Percentiles rank a stretch among this genome's conserved stretches.
These are phyloP conservation scores for Synanceia verrucosa DNA, from an alignment of 2,797 vertebrate species.

Conservation along the genomic window DNA sequence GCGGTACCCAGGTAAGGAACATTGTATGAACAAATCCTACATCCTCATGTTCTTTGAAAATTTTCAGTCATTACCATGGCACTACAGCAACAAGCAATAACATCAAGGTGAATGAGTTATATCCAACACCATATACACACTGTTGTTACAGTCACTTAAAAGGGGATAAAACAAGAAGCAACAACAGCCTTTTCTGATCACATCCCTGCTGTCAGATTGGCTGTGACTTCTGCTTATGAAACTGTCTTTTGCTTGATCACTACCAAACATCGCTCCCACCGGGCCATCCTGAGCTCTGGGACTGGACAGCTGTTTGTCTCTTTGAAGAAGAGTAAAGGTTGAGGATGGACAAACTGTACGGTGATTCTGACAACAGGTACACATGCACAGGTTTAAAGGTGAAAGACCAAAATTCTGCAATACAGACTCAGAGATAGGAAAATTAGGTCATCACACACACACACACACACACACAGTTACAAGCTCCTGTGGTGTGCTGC, in stretches of 20 bases:
- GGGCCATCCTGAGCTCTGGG: constrained; percentile 1
- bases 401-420: constrained; percentile 6
- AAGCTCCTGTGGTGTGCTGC: not conserved
- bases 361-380: not conserved
- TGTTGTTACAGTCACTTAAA: not conserved
- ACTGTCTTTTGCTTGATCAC: not conserved
- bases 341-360: constrained; percentile 33
- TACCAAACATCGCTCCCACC: not conserved
- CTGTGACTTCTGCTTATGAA: not conserved
- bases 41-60: too few species aligned
- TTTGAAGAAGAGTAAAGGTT: constrained; percentile 39
- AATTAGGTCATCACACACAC: not conserved
- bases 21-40: not conserved
- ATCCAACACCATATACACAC: constrained; percentile 5
- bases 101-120: not conserved
- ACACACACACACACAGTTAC: not conserved
- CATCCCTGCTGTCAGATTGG: not conserved
- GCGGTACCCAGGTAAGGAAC: not conserved
- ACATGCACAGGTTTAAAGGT: constrained; percentile 44
- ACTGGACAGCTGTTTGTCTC: constrained; percentile 17
- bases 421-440: not conserved
- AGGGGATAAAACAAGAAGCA: not conserved
- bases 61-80: not conserved
- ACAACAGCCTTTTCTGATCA: not conserved
- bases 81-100: not conserved